Evolutionary conservation across 1,140 invertebrate genomes (phyloP).

Genomic region (Vanessa atalanta): DNA sequence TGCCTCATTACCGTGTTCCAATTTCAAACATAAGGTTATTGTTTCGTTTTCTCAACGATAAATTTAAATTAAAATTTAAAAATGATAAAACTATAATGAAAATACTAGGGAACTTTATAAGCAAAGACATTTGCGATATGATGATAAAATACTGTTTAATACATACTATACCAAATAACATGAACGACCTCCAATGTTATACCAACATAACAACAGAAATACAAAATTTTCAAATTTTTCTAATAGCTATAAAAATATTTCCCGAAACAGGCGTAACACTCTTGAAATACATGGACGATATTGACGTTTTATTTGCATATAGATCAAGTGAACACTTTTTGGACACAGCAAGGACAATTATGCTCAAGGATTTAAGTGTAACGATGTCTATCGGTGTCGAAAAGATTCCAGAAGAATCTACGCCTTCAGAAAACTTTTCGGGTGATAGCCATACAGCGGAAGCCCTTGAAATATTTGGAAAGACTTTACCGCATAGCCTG

Average conservation of each 20-base stretch:
- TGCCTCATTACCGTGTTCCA: slow-evolving; percentile 81
- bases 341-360: slow-evolving; percentile 86
- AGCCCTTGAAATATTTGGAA: slow-evolving; percentile 62
- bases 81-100: slow-evolving; percentile 82
- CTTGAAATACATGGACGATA: slow-evolving; percentile 86
- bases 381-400: slow-evolving; percentile 83
- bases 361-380: slow-evolving; percentile 91
- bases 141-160: slow-evolving; percentile 89
- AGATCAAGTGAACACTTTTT: slow-evolving; percentile 89
- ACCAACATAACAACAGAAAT: slow-evolving; percentile 84
- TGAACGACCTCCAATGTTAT: slow-evolving; percentile 86
- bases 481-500: slow-evolving; percentile 71
- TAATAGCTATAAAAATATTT: slow-evolving; percentile 83
- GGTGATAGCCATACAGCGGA: slow-evolving; percentile 47
- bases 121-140: slow-evolving; percentile 83
- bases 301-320: slow-evolving; percentile 89
- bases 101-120: slow-evolving; percentile 83
- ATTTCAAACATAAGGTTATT: slow-evolving; percentile 83
- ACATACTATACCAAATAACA: slow-evolving; percentile 87
- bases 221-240: slow-evolving; percentile 84
- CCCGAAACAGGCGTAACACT: slow-evolving; percentile 78
- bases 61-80: slow-evolving; percentile 81
- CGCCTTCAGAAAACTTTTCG: slow-evolving; percentile 20
- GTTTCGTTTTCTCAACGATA: slow-evolving; percentile 82
- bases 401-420: slow-evolving; percentile 57